phyloP scores from a whole-genome alignment of 2,113 vertebrate genomes.

The Tichodroma muraria region DNA sequence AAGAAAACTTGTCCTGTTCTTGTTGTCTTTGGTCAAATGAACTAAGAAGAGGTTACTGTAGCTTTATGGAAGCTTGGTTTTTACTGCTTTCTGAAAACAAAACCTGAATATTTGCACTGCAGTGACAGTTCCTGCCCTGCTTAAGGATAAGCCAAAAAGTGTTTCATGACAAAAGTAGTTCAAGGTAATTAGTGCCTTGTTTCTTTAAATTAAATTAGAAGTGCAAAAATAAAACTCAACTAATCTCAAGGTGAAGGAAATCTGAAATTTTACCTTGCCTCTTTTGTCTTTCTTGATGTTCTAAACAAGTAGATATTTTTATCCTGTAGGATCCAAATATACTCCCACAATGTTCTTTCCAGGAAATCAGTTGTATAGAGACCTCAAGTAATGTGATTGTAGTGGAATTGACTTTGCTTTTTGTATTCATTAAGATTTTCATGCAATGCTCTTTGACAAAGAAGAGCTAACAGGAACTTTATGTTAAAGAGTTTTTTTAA shows the following conservation, averaged over 20 bases:
- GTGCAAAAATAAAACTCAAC: constrained; percentile 59
- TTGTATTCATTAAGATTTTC: neutral
- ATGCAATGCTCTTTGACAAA: neutral
- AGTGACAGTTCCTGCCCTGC: constrained; percentile 12
- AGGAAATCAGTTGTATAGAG: neutral
- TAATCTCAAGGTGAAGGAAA: constrained; percentile 64
- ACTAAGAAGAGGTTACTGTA: neutral
- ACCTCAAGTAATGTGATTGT: neutral
- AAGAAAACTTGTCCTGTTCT: neutral
- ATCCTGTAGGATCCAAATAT: neutral
- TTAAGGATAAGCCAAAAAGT: constrained; percentile 56
- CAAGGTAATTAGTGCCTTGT: constrained; percentile 65
- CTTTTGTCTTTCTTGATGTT: constrained; percentile 32
- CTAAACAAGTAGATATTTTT: constrained; percentile 41
- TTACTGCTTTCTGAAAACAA: neutral
- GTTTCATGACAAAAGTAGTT: constrained; percentile 58
- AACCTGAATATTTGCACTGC: neutral
- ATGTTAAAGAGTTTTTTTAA: neutral
- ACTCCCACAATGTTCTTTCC: neutral
- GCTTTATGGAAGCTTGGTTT: neutral
- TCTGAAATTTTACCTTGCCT: neutral
- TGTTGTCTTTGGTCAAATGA: neutral
- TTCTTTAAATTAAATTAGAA: constrained; percentile 60
- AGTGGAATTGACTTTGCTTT: neutral
- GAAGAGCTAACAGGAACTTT: neutral